These are phyloP conservation scores for Clostera curtula DNA, from an alignment of 2,888 invertebrate genomes.

Conservation along the genomic window DNA sequence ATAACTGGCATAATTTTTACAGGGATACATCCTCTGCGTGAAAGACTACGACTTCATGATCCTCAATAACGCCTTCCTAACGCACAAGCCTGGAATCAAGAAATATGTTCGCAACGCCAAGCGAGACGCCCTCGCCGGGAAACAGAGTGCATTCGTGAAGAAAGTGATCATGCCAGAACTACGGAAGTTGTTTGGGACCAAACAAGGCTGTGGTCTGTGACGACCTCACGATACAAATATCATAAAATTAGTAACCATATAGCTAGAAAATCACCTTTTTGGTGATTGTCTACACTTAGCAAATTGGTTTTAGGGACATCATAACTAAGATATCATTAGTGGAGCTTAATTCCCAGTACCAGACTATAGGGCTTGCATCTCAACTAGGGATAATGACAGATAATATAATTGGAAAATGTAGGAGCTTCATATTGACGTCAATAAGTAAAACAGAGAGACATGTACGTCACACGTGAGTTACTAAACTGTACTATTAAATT, in stretches of 20 bases:
- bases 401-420: too few relatives aligned
- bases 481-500: too few relatives aligned
- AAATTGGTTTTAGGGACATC: too few relatives aligned
- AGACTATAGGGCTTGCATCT: too few relatives aligned
- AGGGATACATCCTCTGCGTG: slow-evolving; percentile 94
- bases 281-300: too few relatives aligned
- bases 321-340: too few relatives aligned
- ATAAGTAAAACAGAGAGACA: too few relatives aligned
- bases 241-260: slow-evolving; percentile 12
- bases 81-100: slow-evolving; percentile 94
- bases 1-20: slow-evolving; percentile 27
- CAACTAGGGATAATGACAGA: too few relatives aligned
- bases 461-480: too few relatives aligned
- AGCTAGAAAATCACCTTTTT: too few relatives aligned
- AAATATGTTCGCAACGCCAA: slow-evolving; percentile 85
- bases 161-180: slow-evolving; percentile 90
- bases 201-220: slow-evolving; percentile 87
- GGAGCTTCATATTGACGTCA: too few relatives aligned
- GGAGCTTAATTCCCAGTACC: too few relatives aligned
- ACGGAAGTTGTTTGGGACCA: slow-evolving; percentile 86
- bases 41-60: slow-evolving; percentile 95
- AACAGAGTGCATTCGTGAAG: slow-evolving; percentile 85
- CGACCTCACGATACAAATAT: slow-evolving; percentile 14
- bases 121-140: slow-evolving; percentile 82
- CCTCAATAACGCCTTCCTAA: slow-evolving; percentile 93